Base-by-base conservation (phyloP, 53 echinoderm and acorn worm species). In the Zoroaster sp. region DNA sequence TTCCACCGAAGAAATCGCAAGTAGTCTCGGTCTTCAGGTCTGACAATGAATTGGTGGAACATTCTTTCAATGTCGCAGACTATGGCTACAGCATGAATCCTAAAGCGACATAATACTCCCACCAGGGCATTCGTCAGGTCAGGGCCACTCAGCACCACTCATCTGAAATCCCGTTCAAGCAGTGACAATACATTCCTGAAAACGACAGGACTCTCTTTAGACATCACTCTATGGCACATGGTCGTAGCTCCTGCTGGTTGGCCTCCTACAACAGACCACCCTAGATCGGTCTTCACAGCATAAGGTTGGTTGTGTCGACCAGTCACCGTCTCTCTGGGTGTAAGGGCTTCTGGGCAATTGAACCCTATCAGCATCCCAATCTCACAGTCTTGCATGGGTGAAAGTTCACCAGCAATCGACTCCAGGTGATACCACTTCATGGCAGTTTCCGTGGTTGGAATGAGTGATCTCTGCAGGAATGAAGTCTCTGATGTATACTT, bases 401-500 rank as follows among this genome's bases (percentile, higher is more conserved):
- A n/a, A n/a, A n/a, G n/a, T n/a, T n/a, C n/a, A n/a, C n/a, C n/a
- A n/a, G n/a, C n/a, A n/a, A n/a, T n/a, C n/a, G n/a, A n/a, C n/a
- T n/a, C n/a, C n/a, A n/a, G n/a, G n/a, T n/a, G n/a, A n/a, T n/a
- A n/a, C n/a, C n/a, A n/a, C n/a, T n/a, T n/a, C n/a, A n/a, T n/a
- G n/a, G n/a, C n/a, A 32, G 90, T 83, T 35, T 71, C 45, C 8
- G 83, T 55, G n/a, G 87, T 91, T n/a, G 87, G 88, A 25, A 90
- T 89, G 53, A 73, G 67, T 43, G 69, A 38, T 87, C 21, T 87
- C 86, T 31, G 79, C 73, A 11, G 90, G 90, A 42, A 93, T 90
- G 88, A 79, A 80, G 74, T 93, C 78, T 87, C 90, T 82, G 49
- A 90, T 93, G 75, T 90, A 93, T 33, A 87, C 51, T 52, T 74